A percentile compares a stretch with the other conserved stretches of the same genome.
These are phyloP conservation scores for Reticulitermes lucifugus DNA, from an alignment of 2,888 invertebrate species.

Conservation along the genomic window DNA sequence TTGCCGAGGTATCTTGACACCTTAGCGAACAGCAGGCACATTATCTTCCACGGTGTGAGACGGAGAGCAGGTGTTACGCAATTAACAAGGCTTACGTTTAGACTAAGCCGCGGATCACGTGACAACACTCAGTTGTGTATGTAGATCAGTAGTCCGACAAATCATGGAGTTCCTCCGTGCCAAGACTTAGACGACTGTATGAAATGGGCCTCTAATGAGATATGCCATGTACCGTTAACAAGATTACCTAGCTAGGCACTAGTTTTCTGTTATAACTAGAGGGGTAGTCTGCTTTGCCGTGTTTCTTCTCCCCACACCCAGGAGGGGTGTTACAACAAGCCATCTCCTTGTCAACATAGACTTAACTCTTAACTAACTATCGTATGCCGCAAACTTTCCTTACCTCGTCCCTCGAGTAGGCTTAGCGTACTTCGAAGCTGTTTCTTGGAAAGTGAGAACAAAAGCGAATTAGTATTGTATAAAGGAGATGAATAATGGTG, in stretches of 20 bases:
- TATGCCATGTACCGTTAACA: background rate
- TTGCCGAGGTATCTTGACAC: no score
- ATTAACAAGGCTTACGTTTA: constrained; percentile 7
- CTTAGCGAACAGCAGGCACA: no score
- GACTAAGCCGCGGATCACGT: background rate
- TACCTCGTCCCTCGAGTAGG: background rate
- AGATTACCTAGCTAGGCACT: background rate
- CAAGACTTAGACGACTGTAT: background rate
- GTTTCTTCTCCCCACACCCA: background rate
- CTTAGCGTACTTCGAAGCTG: background rate
- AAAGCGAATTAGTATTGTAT: background rate
- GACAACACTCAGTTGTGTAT: background rate
- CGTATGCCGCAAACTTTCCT: constrained; percentile 1
- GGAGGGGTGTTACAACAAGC: background rate
- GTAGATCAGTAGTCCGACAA: background rate
- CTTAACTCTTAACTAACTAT: constrained; percentile 34
- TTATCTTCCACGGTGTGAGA: no score
- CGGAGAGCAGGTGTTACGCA: background rate
- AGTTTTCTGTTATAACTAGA: background rate
- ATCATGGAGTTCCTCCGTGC: background rate
- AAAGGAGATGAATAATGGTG: constrained; percentile 1
- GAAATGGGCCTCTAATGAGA: background rate
- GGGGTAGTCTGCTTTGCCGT: background rate
- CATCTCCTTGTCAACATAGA: constrained; percentile 19
- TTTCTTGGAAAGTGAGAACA: background rate